Evolutionary conservation across 2,797 vertebrate genomes (phyloP).

Genomic region (Jordanella pulchra): DNA sequence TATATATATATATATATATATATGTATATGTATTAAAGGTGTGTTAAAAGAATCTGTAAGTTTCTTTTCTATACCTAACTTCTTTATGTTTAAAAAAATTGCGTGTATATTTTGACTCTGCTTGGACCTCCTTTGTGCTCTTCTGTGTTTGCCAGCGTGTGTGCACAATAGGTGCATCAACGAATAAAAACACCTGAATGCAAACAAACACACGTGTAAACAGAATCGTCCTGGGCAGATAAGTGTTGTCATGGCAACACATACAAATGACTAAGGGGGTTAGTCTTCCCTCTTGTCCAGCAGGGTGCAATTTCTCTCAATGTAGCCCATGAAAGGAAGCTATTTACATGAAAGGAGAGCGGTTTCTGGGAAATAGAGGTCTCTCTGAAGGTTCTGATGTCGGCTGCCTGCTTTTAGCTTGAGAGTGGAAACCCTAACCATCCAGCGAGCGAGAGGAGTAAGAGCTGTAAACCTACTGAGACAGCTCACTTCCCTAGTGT

Average conservation of each 20-base stretch:
- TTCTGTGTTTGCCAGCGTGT: constrained; percentile 37
- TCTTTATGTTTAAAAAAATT: constrained; percentile 27
- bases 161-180: constrained; percentile 7
- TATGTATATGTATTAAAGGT: constrained; percentile 29
- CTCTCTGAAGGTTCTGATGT: constrained; percentile 75
- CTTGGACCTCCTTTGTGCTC: constrained; percentile 10
- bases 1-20: too few relatives aligned
- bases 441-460: constrained; percentile 45
- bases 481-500: constrained; percentile 57
- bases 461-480: constrained; percentile 57
- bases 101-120: constrained; percentile 24
- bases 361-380: constrained; percentile 72
- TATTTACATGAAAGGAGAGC: constrained; percentile 74
- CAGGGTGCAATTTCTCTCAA: constrained; percentile 73
- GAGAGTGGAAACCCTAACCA: constrained; percentile 75
- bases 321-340: constrained; percentile 66
- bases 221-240: constrained; percentile 23
- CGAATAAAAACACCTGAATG: constrained; percentile 30
- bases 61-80: neutral
- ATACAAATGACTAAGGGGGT: constrained; percentile 56
- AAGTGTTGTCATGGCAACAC: constrained; percentile 63
- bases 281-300: constrained; percentile 64
- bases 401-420: constrained; percentile 71
- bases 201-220: constrained; percentile 32
- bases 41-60: constrained; percentile 20